Base-by-base conservation (phyloP, 2,888 invertebrate species). In the Campoplex capitator region DNA sequence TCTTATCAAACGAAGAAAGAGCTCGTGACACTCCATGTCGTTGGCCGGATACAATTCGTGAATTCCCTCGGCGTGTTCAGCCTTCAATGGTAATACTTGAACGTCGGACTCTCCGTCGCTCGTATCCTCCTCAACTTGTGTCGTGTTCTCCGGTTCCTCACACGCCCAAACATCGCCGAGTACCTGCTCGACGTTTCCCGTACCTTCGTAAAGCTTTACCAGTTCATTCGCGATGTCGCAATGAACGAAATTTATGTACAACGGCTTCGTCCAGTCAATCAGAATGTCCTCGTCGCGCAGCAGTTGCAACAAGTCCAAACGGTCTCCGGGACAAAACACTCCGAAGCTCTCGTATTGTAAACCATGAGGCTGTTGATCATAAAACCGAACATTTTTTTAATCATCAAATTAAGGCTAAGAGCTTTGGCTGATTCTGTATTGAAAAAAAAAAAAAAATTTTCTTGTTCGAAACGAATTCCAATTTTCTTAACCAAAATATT, bases 221-320 rank as follows among this genome's bases (percentile, higher is more conserved):
- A 98, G 96, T 92, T 97, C 96, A 92, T 97, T 96, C 95, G 98
- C 97, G 93, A 98, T 97, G 90, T 96, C 96, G 92, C 96, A 96
- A 95, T 97, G 97, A 89, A 97, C 97, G 95, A 97, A 98, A 95
- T 98, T 98, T 95, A 98, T 96, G 96, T 97, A 98, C 95, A 98
- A 95, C 80, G 97, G 97, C 94, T 96, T 96, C 87, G 96, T 96
- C 96, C 98, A 97, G 95, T 98, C 97, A 90, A 98, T 96, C 90
- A 98, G 95, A 71, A 97, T 94, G 95, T 97, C 97, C 94, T 98
- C 98, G 87, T 96, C 96, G 88, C 97, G 96, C 92, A 98, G 95
- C 89, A 97, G 95, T 91, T 96, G 96, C 91, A 98, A 96, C 89
- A 96, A 95, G 91, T 97, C 97, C 90, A 97, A 95, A 89, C 96